These are phyloP conservation scores for Chaetodon auriga DNA, from an alignment of 2,113 vertebrate species.

Conservation along the genomic window DNA sequence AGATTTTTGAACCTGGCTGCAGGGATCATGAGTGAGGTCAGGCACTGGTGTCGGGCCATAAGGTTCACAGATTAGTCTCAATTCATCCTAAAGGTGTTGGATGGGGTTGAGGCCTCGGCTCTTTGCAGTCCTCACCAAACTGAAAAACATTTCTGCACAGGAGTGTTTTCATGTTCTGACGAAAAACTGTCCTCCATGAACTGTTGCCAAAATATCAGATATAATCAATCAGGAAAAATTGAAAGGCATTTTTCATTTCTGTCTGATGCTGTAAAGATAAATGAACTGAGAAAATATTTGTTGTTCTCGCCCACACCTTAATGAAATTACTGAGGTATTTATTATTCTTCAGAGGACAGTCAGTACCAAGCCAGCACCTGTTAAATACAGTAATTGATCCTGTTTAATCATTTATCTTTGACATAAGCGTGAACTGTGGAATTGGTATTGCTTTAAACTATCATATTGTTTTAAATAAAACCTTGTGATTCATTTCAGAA, in stretches of 20 bases:
- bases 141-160: not conserved
- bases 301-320: not conserved
- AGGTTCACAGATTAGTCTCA: no score
- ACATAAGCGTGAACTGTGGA: slow-evolving; percentile 21
- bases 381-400: slow-evolving; percentile 28
- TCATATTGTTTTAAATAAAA: slow-evolving; percentile 53
- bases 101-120: not conserved
- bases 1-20: not conserved
- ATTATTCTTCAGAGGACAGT: not conserved
- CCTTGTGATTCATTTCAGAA: slow-evolving; percentile 39
- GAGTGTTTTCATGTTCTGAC: not conserved
- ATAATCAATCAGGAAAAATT: not conserved
- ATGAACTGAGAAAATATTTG: not conserved
- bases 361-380: not conserved
- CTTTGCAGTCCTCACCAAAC: not conserved
- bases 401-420: slow-evolving; percentile 6
- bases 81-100: not conserved
- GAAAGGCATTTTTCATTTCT: not conserved
- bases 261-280: not conserved
- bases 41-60: not conserved
- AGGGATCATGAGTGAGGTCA: not conserved
- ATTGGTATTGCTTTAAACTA: slow-evolving; percentile 14
- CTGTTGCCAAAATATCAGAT: not conserved
- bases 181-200: not conserved
- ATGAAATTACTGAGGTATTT: not conserved